A percentile compares a stretch with the other conserved stretches of the same genome.
Conservation (phyloP, 2,888 invertebrate species). For the Diarsia brunnea region DNA sequence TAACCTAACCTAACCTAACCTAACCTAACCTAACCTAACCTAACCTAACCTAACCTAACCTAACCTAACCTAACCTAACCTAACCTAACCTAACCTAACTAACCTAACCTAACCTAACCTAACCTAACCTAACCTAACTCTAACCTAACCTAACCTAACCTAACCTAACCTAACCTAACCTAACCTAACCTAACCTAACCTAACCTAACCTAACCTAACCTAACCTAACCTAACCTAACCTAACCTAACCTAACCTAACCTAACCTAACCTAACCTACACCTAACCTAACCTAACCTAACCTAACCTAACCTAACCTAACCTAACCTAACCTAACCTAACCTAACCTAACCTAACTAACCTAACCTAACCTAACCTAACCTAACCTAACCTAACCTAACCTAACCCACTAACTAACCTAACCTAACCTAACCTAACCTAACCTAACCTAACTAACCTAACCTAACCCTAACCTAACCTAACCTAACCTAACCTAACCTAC, state of each 20-base stretch:
- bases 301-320: slow-evolving; percentile 53
- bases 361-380: slow-evolving; percentile 56
- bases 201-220: no score
- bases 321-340: slow-evolving; percentile 55
- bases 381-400: slow-evolving; percentile 53
- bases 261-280: slow-evolving; percentile 50
- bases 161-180: no score
- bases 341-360: slow-evolving; percentile 54
- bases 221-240: no score
- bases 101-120: no score
- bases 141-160: no score
- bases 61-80: no score
- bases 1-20: no score
- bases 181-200: no score
- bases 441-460: slow-evolving; percentile 56
- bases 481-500: slow-evolving; percentile 55
- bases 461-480: slow-evolving; percentile 58
- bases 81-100: no score
- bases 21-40: no score
- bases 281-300: slow-evolving; percentile 53
- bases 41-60: no score
- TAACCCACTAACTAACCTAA: slow-evolving; percentile 53
- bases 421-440: slow-evolving; percentile 51
- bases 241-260: slow-evolving; percentile 47
- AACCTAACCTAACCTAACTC: no score